These are phyloP conservation scores for Glyphotaelius pellucidus DNA, from an alignment of 2,888 invertebrate genomes.

Conservation along the genomic window DNA sequence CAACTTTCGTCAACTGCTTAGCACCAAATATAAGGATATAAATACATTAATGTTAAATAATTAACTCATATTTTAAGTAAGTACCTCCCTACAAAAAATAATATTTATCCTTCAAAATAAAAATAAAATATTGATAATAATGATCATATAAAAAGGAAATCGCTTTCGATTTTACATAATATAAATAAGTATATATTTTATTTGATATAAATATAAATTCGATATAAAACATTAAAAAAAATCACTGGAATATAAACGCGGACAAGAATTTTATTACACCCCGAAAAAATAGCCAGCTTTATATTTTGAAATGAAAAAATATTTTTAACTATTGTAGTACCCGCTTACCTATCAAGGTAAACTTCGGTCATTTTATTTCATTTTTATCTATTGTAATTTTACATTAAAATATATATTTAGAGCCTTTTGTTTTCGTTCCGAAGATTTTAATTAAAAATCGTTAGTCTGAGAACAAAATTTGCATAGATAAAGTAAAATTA, in stretches of 20 bases:
- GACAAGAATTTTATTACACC: background rate
- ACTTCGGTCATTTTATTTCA: background rate
- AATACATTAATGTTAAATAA: no score
- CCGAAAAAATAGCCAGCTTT: background rate
- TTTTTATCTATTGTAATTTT: background rate
- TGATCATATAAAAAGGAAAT: background rate
- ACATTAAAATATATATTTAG: background rate
- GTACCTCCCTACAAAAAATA: no score
- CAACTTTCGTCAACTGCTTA: background rate
- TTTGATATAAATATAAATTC: no score
- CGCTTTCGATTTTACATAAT: no score
- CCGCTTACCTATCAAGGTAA: background rate
- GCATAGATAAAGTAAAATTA: background rate
- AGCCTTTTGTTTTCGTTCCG: background rate
- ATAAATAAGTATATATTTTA: no score
- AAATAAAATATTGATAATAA: background rate
- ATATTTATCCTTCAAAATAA: no score
- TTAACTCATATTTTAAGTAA: no score
- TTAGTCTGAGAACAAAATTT: background rate
- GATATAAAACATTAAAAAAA: background rate
- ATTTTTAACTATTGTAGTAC: background rate
- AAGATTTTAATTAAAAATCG: background rate
- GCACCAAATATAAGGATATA: background rate
- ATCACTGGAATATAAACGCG: background rate
- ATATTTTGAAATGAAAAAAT: background rate